Evolutionary conservation across 2,113 vertebrate species (phyloP), one percentile per base, ranked within the genome.

Genomic region (Verasper variegatus): DNA sequence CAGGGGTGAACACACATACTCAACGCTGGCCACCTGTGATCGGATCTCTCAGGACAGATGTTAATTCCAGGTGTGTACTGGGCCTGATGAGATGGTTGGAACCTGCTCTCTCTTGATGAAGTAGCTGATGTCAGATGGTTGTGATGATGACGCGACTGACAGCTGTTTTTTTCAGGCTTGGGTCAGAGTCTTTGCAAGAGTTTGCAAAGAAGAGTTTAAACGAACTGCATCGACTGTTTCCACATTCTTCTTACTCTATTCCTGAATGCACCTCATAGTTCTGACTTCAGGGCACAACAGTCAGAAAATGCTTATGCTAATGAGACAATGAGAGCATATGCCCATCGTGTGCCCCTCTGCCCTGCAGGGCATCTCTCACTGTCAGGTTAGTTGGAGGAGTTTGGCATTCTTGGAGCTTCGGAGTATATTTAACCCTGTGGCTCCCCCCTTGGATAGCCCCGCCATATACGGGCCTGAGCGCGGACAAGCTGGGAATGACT

Each of bases 371-470:
- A 76, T 57, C 57, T 74, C 68, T 71, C 59, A 59, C 60, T 78
- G 81, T 78, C 84, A 89, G 83, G 78, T 86, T 81, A 24, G 76
- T 45, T 51, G 74, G 66, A 88, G 74, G 56, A 67, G 80, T 83
- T 81, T 90, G 67, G 35, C 74, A 86, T 89, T 83, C 74, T 70
- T 18, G 0, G 67, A 77, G 85, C 87, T 74, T 82, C 60, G 37
- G 79, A 85, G 82, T 92, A 90, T 93, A 90, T 93, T 94, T 93
- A 94, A 92, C 91, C 84, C 82, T 80, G 75, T 80, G 83, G 84
- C 80, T 87, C 82, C 74, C 75, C 86, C 68, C 83, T 85, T 61
- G 83, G 86, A 84, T 78, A 83, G 76, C 71, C 81, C 84, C 51
- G 68, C 90, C 92, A 87, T 92, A 89, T 92, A 91, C 68, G 93